phyloP scores from a whole-genome alignment of 1,140 invertebrate species.

The Drosophila neocordata region DNA sequence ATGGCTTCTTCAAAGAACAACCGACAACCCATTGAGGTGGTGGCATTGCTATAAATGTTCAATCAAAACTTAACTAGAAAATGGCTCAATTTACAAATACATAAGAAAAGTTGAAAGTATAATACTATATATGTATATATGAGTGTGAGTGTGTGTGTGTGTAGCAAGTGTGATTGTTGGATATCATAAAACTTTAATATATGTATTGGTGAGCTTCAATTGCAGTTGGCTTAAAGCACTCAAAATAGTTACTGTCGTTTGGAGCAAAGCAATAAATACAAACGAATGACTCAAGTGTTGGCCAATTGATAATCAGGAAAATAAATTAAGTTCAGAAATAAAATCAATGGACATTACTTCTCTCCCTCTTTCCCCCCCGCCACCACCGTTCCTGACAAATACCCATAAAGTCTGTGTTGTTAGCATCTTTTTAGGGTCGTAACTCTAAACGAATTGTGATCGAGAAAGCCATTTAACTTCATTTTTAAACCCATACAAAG shows the following conservation, averaged over 20 bases:
- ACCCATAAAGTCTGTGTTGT: neutral
- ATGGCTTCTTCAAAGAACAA: too few species aligned
- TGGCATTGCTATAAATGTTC: constrained; percentile 63
- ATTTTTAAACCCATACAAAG: neutral
- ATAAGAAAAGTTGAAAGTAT: neutral
- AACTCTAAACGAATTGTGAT: constrained; percentile 8
- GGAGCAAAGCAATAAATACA: neutral
- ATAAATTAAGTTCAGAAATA: constrained; percentile 9
- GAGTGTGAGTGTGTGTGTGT: neutral
- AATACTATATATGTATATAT: neutral
- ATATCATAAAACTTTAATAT: neutral
- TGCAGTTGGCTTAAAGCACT: neutral
- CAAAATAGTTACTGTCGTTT: neutral
- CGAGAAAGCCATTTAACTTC: constrained; percentile 1
- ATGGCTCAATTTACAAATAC: constrained; percentile 62
- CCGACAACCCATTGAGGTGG: constrained; percentile 55
- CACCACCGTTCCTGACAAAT: neutral
- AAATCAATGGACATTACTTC: neutral
- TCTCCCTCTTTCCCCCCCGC: too few species aligned
- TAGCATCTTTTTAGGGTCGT: constrained; percentile 6
- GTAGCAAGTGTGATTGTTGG: neutral
- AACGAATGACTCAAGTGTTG: constrained; percentile 5
- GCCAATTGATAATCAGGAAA: constrained; percentile 2
- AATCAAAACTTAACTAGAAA: constrained; percentile 61
- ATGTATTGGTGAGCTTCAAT: neutral